A percentile compares a stretch with the other conserved stretches of the same genome.
Conservation (phyloP, 2,797 vertebrate species). For the Triplophysa yarkandensis region DNA sequence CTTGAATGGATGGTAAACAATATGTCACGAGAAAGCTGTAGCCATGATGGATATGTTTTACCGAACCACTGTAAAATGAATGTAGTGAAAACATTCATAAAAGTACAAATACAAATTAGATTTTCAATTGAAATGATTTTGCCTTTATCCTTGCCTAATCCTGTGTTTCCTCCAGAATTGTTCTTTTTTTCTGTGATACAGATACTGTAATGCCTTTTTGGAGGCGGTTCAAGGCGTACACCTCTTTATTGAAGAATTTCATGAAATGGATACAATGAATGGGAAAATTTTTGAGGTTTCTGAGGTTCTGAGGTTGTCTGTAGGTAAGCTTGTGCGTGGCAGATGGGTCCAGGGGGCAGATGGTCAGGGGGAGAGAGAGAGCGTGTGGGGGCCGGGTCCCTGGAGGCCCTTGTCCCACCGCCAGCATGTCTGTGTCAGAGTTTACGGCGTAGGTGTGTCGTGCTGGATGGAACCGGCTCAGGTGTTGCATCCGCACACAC, state of each 20-base stretch:
- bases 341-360: slow-evolving; percentile 53
- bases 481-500: slow-evolving; percentile 41
- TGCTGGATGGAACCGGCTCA: slow-evolving; percentile 31
- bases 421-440: slow-evolving; percentile 24
- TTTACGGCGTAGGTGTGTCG: slow-evolving; percentile 9
- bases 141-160: no score
- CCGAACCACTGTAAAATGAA: no score
- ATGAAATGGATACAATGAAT: background rate
- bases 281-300: background rate
- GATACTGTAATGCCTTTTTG: background rate
- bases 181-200: background rate
- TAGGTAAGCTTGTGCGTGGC: slow-evolving; percentile 34
- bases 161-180: background rate
- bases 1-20: no score
- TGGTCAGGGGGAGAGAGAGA: slow-evolving; percentile 36
- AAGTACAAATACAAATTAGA: no score
- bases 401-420: slow-evolving; percentile 14
- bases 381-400: slow-evolving; percentile 16
- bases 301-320: background rate
- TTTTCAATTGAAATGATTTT: no score
- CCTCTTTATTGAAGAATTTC: background rate
- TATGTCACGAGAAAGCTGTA: no score
- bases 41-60: no score
- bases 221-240: background rate
- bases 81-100: no score